phyloP scores from a whole-genome alignment of 2,113 vertebrate species.

The Eurystomus gularis region DNA sequence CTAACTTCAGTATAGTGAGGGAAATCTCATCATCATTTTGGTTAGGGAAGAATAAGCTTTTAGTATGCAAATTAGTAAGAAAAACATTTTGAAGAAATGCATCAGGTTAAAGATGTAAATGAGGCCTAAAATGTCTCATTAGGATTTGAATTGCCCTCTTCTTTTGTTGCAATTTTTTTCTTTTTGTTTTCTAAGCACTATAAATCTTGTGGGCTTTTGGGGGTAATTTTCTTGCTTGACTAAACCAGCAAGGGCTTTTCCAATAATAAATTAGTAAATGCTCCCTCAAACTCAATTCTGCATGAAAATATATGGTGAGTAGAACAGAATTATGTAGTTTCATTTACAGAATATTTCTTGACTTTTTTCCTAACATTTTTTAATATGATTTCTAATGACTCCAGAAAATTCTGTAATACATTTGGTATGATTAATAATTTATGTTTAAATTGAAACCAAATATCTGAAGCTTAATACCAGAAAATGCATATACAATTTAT shows the following conservation, averaged over 20 bases:
- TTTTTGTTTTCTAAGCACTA: constrained; percentile 73
- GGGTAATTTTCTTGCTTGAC: constrained; percentile 80
- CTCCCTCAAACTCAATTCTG: constrained; percentile 64
- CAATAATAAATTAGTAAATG: constrained; percentile 75
- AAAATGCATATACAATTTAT: neutral
- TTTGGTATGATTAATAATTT: neutral
- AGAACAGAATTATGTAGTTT: constrained; percentile 21
- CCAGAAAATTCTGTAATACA: neutral
- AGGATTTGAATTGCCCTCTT: constrained; percentile 80
- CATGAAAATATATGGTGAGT: constrained; percentile 46
- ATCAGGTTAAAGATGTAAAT: constrained; percentile 81
- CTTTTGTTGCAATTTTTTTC: constrained; percentile 42
- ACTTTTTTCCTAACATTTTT: neutral
- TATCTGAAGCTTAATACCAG: neutral
- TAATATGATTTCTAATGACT: neutral
- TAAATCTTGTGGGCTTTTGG: constrained; percentile 78
- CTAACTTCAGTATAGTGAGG: constrained; percentile 61
- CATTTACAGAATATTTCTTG: constrained; percentile 29
- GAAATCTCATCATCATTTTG: constrained; percentile 76
- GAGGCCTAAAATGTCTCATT: constrained; percentile 83
- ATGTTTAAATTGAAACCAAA: neutral
- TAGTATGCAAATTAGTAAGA: constrained; percentile 78
- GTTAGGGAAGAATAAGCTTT: constrained; percentile 77
- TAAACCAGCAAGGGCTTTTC: constrained; percentile 72
- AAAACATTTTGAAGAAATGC: constrained; percentile 77